These are phyloP conservation scores for Pachycephala philippinensis DNA, from an alignment of 2,113 vertebrate genomes.

Conservation along the genomic window DNA sequence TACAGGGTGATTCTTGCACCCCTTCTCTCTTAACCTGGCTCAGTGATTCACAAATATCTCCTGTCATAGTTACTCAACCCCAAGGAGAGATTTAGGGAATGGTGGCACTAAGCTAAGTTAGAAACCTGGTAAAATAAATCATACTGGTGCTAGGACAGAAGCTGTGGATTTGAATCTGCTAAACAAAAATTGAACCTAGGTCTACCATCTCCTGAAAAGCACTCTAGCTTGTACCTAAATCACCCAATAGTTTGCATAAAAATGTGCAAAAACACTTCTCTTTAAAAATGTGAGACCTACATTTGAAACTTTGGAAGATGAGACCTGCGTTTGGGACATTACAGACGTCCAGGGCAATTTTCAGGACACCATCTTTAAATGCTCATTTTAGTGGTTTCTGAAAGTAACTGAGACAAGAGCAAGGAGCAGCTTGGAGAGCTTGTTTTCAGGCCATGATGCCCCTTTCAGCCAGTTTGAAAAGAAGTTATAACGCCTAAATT, in stretches of 20 bases:
- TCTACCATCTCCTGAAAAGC: background rate
- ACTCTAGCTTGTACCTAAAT: background rate
- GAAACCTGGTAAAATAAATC: background rate
- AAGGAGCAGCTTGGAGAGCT: background rate
- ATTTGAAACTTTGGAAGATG: background rate
- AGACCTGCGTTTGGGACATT: background rate
- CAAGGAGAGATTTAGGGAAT: background rate
- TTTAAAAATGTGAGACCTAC: background rate
- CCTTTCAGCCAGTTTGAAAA: background rate
- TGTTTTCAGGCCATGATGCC: background rate
- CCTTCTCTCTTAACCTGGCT: background rate
- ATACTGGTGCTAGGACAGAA: background rate
- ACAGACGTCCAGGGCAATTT: background rate
- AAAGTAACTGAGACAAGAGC: background rate
- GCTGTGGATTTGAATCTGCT: background rate
- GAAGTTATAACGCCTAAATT: background rate
- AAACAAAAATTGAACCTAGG: background rate
- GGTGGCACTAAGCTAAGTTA: background rate
- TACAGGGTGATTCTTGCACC: background rate
- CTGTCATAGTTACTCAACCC: background rate
- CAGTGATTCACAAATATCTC: background rate
- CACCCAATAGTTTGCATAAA: background rate
- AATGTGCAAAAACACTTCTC: background rate
- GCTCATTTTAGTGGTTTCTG: background rate
- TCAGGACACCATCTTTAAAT: background rate